These are phyloP conservation scores for Perdix hodgsoniae DNA, from an alignment of 2,797 vertebrate species.

Conservation along the genomic window DNA sequence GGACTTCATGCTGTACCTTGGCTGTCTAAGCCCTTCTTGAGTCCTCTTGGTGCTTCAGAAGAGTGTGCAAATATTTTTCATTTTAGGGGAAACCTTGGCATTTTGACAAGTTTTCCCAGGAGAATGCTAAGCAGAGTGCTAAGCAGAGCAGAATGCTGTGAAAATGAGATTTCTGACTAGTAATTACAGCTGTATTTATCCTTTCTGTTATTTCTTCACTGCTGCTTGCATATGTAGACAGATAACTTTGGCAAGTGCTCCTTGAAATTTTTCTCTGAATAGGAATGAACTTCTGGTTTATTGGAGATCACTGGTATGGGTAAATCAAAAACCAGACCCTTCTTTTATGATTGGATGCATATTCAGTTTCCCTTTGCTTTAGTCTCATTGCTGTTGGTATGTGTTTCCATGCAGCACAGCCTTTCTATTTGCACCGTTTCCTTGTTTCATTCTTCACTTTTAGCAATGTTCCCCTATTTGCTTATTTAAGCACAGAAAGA, in stretches of 20 bases:
- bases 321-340: neutral
- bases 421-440: neutral
- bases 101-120: neutral
- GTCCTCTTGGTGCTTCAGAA: neutral
- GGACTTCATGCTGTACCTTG: neutral
- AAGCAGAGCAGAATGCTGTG: neutral
- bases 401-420: neutral
- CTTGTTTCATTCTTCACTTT: neutral
- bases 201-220: neutral
- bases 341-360: neutral
- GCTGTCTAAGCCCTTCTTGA: neutral
- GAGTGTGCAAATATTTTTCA: neutral
- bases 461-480: neutral
- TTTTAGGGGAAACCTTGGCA: neutral
- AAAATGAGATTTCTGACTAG: neutral
- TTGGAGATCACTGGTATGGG: neutral
- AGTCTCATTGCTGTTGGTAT: fast-evolving
- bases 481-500: neutral
- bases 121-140: neutral
- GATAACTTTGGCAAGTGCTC: neutral
- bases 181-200: neutral
- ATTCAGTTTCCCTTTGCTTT: neutral
- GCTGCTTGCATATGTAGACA: neutral
- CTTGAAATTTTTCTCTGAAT: neutral
- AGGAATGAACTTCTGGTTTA: neutral